Evolutionary conservation across 2,888 invertebrate species (phyloP).

Genomic region (Rhagophthalmus giganteus): DNA sequence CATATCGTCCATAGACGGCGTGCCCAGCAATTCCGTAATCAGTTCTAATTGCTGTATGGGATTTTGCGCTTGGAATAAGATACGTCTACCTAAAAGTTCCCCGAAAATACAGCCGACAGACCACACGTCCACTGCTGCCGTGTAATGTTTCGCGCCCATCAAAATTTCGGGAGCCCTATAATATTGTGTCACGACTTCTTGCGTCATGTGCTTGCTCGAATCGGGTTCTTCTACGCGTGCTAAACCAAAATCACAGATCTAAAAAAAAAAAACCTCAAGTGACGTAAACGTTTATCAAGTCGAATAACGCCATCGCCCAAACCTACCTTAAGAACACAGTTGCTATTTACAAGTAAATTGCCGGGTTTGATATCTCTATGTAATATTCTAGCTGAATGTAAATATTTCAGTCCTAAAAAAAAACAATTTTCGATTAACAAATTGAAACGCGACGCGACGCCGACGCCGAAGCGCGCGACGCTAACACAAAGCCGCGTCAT

Average conservation of each 20-base stretch:
- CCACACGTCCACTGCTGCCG: constrained; percentile 97
- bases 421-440: constrained; percentile 13
- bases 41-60: constrained; percentile 96
- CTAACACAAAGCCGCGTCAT: no score
- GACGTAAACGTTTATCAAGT: no score
- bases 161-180: constrained; percentile 98
- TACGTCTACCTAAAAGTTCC: constrained; percentile 91
- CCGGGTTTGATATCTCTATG: constrained; percentile 99
- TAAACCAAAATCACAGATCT: constrained; percentile 99
- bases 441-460: no score
- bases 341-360: constrained; percentile 97
- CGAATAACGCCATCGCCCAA: no score
- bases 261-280: constrained; percentile 31
- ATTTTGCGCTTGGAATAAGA: constrained; percentile 97
- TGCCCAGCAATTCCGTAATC: constrained; percentile 96
- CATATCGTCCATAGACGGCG: constrained; percentile 95
- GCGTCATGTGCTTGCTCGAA: constrained; percentile 94
- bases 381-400: constrained; percentile 96
- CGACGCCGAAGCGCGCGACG: no score
- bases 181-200: constrained; percentile 99
- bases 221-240: constrained; percentile 97
- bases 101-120: constrained; percentile 99
- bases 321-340: constrained; percentile 91
- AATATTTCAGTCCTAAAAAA: constrained; percentile 88
- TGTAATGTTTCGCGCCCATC: constrained; percentile 98